Percentiles rank a stretch among this genome's conserved stretches.
These are phyloP conservation scores for Shinisaurus crocodilurus DNA, from an alignment of 2,113 vertebrate genomes.

Conservation along the genomic window DNA sequence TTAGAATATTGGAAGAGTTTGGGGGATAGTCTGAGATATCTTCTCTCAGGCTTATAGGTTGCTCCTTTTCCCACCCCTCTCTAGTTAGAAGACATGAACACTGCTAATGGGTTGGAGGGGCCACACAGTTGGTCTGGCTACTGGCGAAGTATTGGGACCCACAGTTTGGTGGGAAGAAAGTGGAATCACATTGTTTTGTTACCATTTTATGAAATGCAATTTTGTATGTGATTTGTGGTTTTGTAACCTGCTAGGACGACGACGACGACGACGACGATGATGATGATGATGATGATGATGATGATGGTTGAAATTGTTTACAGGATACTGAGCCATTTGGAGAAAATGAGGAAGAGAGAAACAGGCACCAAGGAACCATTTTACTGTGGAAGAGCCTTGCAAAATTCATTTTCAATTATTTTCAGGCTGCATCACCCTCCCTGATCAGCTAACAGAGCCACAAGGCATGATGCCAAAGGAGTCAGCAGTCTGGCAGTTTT, in stretches of 20 bases:
- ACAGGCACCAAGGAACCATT: neutral
- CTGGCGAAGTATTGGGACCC: neutral
- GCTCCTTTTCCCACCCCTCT: too few species aligned
- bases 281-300: neutral
- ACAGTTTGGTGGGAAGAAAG: neutral
- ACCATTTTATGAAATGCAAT: neutral
- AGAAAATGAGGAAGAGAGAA: neutral
- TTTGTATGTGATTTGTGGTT: neutral
- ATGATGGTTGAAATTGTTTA: slow-evolving; percentile 37
- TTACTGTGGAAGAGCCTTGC: neutral
- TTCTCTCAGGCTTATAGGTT: neutral
- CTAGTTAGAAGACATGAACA: too few species aligned
- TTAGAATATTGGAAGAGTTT: neutral
- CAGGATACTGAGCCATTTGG: rapidly evolving
- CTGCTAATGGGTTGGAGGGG: neutral
- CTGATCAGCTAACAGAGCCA: slow-evolving; percentile 48
- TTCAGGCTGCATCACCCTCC: slow-evolving; percentile 56
- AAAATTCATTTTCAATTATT: slow-evolving; percentile 69
- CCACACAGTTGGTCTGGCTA: neutral
- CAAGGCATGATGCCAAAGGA: slow-evolving; percentile 74
- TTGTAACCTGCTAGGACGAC: neutral
- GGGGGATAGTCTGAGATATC: neutral
- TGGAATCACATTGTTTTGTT: too few species aligned
- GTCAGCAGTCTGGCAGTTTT: slow-evolving; percentile 73
- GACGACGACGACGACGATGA: neutral